Evolutionary conservation across 2,113 vertebrate genomes (phyloP).

Genomic region (Pomatorhinus ruficollis): DNA sequence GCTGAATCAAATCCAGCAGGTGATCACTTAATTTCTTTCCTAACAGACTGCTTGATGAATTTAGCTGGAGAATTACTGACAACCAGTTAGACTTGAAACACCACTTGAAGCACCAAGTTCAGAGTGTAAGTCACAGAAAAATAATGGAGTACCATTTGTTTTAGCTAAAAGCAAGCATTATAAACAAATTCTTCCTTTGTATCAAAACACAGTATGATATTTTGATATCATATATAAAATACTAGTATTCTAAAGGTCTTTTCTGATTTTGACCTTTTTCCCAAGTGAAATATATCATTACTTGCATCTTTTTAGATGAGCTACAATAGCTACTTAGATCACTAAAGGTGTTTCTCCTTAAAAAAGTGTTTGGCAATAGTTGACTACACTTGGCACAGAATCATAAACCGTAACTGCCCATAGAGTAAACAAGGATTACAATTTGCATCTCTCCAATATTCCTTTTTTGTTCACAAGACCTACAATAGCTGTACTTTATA

Average conservation of each 20-base stretch:
- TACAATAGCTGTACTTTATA: neutral
- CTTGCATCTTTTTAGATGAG: neutral
- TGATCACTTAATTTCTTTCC: neutral
- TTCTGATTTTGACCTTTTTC: neutral
- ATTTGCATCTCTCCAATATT: neutral
- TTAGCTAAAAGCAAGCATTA: too few species aligned
- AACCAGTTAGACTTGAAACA: neutral
- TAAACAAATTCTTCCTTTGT: neutral
- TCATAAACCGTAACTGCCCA: neutral
- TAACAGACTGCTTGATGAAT: neutral
- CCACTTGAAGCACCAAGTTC: too few species aligned
- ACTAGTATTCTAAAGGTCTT: neutral
- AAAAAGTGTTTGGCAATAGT: neutral
- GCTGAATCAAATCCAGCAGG: neutral
- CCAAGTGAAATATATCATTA: neutral
- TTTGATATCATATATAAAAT: neutral
- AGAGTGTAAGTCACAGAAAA: too few species aligned
- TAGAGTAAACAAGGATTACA: neutral
- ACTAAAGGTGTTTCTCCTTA: neutral
- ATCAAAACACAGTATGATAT: neutral
- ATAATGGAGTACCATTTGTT: too few species aligned
- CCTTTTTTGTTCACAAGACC: neutral
- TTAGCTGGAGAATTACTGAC: neutral
- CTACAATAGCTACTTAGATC: neutral
- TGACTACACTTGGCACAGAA: neutral